Base-by-base conservation (phyloP, 2,797 vertebrate genomes). In the Argyrosomus regius region DNA sequence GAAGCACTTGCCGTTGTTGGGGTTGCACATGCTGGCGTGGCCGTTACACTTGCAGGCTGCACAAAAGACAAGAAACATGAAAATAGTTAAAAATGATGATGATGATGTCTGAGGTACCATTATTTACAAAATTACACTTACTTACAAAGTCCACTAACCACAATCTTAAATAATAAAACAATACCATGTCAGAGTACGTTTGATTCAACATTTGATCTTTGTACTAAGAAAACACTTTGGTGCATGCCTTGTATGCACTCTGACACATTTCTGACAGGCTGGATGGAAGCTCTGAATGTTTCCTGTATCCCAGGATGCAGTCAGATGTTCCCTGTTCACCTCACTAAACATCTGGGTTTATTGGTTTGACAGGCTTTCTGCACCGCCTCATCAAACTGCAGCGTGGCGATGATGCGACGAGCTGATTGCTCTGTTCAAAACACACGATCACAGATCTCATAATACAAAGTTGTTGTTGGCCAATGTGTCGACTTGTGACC, bases 11-110 rank as follows among this genome's bases (percentile, higher is more conserved):
- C 98, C 98, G 0, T 96, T 97, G 92, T 96, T 98, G 13, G 97
- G 94, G 88, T 98, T 98, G 90, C 98, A 99, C 90, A 99, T 92
- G 1, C 97, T 97, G 0, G 98, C 98, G 0, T 99, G 98, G 65
- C 98, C 98, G 1, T 99, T 99, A 86, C 98, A 99, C 91, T 97
- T 99, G 91, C 98, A 99, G 60, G 97, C 98, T 99, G 95, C 24
- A 69, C 17, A 49, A 28, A 48, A 50, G 8, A 72, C 13, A 50
- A 0, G 3, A 73, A 54, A 26, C 28, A 60, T 9, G 11, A 12
- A n/a, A 39, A 20, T 0, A 4, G 7, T 13, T n/a, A 6, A n/a
- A 20, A 28, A 35, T 5, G 0, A 2, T 39, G 35, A 9, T 39
- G 35, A 39, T 39, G 35, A 2, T 39, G 2, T 35, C 7, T 35